Evolutionary conservation across 2,888 invertebrate species (phyloP).

Genomic region (Polyommatus icarus): DNA sequence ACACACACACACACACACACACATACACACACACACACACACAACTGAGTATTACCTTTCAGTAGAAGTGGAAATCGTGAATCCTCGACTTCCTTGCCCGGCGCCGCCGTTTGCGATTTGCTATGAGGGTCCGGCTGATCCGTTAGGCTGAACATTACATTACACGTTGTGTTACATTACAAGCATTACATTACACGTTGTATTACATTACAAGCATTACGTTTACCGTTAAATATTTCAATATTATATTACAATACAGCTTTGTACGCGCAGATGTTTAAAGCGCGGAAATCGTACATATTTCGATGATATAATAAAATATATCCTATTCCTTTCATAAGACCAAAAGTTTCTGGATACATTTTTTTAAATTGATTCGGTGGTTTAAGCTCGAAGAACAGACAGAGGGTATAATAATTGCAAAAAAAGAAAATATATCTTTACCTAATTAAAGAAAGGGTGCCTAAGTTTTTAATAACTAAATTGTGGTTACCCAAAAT

Average conservation of each 20-base stretch:
- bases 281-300: not conserved
- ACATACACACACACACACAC: too few species aligned
- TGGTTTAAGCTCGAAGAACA: not conserved
- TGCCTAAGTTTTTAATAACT: not conserved
- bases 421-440: not conserved
- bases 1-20: too few species aligned
- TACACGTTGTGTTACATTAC: conserved; percentile 13
- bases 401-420: not conserved
- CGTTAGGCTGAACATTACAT: conserved; percentile 63
- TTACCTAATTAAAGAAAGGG: too few species aligned
- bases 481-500: not conserved
- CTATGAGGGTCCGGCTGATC: conserved; percentile 72
- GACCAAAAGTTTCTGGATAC: not conserved
- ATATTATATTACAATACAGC: not conserved
- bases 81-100: conserved; percentile 67
- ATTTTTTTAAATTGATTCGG: not conserved
- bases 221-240: not conserved
- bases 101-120: conserved; percentile 71
- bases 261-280: too few species aligned
- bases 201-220: too few species aligned
- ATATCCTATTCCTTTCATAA: too few species aligned
- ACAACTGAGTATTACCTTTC: conserved; percentile 58
- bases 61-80: conserved; percentile 77
- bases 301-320: not conserved
- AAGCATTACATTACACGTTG: not conserved